Conservation (phyloP, 2,113 vertebrate genomes). For the Aegotheles bennettii region DNA sequence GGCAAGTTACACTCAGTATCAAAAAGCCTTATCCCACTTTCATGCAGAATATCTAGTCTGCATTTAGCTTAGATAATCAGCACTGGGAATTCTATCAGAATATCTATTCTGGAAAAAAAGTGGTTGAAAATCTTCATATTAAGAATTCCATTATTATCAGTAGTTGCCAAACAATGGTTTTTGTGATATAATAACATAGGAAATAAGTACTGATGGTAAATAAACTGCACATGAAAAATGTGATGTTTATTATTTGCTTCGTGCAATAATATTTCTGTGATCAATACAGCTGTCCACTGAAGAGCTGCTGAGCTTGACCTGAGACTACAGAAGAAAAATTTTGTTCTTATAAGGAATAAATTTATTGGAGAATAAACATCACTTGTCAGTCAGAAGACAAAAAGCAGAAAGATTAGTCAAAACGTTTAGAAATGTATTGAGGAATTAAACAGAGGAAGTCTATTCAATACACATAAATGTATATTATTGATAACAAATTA, state of each 20-base stretch:
- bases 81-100: neutral
- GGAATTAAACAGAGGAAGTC: neutral
- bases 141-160: neutral
- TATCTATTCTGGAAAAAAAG: neutral
- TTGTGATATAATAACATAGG: neutral
- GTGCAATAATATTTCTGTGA: neutral
- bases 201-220: neutral
- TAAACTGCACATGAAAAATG: accelerated
- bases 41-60: neutral
- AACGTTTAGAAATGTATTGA: neutral
- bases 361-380: neutral
- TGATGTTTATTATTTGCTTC: neutral
- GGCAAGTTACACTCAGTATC: neutral
- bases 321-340: neutral
- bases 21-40: neutral
- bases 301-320: neutral
- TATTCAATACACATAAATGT: neutral
- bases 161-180: neutral
- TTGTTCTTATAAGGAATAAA: neutral
- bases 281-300: neutral
- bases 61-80: neutral
- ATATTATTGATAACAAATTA: neutral
- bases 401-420: neutral
- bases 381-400: neutral
- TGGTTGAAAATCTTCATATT: neutral